Percentiles rank a stretch among this genome's conserved stretches.
Conservation (phyloP, 2,113 vertebrate species). For the Microtus oregoni region DNA sequence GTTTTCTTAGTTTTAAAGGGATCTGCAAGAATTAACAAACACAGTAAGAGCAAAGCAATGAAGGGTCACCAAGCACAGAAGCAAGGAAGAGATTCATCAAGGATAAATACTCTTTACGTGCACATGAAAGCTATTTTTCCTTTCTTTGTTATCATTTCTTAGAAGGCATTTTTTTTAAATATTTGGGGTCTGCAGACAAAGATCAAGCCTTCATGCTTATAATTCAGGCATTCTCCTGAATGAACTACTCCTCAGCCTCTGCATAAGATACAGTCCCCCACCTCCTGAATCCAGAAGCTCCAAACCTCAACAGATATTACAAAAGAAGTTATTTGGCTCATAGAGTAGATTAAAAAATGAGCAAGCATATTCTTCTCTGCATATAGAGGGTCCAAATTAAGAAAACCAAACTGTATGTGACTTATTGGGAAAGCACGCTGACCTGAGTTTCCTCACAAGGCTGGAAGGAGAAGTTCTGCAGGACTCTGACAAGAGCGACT, state of each 20-base stretch:
- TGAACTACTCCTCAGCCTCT: neutral
- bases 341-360: neutral
- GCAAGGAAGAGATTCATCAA: no score
- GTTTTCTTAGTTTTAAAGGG: slow-evolving; percentile 60
- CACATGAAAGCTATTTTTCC: no score
- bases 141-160: neutral
- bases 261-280: neutral
- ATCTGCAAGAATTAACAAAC: slow-evolving; percentile 5
- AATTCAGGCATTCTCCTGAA: neutral
- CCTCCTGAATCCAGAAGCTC: no score
- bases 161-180: neutral
- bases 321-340: neutral
- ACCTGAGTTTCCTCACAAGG: slow-evolving; percentile 89
- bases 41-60: neutral
- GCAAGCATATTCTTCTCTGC: no score
- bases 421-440: slow-evolving; percentile 42
- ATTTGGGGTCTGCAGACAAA: neutral
- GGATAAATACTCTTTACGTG: no score
- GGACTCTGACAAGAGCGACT: slow-evolving; percentile 84
- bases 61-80: neutral
- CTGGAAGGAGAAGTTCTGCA: slow-evolving; percentile 87
- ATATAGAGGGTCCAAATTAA: neutral
- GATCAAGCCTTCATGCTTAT: no score
- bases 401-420: neutral
- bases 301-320: neutral